A percentile compares a stretch with the other conserved stretches of the same genome.
These are phyloP conservation scores for Manis crassicaudata DNA, from an alignment of 2,797 vertebrate genomes.

Conservation along the genomic window DNA sequence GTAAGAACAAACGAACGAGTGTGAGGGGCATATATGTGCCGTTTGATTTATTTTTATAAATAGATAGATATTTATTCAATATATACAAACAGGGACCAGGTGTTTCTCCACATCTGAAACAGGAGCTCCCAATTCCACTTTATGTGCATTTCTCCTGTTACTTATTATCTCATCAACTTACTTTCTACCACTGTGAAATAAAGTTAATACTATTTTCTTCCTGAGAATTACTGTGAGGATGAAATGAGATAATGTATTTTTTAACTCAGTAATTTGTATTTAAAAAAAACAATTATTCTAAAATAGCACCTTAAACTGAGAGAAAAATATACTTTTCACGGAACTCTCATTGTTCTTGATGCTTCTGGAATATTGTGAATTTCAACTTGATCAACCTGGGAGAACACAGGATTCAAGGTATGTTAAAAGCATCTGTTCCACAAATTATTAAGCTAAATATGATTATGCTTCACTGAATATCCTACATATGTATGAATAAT, in stretches of 20 bases:
- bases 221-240: background rate
- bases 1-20: background rate
- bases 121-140: background rate
- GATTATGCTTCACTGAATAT: background rate
- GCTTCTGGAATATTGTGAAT: background rate
- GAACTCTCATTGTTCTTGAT: background rate
- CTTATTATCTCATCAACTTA: background rate
- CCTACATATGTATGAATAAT: background rate
- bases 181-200: background rate
- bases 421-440: background rate
- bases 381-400: background rate
- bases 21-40: background rate
- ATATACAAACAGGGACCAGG: too few species aligned
- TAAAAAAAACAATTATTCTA: background rate
- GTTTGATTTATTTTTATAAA: constrained; percentile 8
- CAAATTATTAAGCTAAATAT: background rate
- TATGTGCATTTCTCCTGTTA: background rate
- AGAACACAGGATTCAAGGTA: background rate
- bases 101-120: background rate
- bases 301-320: background rate
- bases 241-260: background rate
- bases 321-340: background rate
- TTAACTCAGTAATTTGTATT: background rate
- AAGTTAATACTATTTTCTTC: background rate
- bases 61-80: background rate